Evolutionary conservation across 2,113 vertebrate genomes (phyloP).

Genomic region (Scomber scombrus): DNA sequence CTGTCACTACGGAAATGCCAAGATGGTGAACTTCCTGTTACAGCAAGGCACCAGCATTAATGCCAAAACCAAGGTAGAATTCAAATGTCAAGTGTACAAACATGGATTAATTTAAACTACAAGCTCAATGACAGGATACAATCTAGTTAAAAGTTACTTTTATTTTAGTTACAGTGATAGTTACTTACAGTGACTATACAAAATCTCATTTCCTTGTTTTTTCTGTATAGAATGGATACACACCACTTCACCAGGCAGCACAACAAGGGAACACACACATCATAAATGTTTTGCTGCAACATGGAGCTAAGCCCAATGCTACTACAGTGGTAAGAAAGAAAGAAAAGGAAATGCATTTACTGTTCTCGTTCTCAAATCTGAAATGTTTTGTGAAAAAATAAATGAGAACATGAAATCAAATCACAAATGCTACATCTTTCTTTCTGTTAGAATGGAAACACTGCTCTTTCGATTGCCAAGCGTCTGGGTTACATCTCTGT

Average conservation of each 20-base stretch:
- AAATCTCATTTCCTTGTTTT: not conserved
- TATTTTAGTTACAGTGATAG: not conserved
- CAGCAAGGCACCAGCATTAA: constrained; percentile 94
- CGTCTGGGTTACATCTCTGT: constrained; percentile 99
- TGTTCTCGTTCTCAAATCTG: not conserved
- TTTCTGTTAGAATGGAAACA: constrained; percentile 94
- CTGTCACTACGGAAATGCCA: constrained; percentile 97
- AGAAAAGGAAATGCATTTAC: not conserved
- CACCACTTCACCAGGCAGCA: constrained; percentile 96
- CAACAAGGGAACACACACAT: constrained; percentile 98
- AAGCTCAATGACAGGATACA: not conserved
- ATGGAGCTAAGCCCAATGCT: constrained; percentile 93
- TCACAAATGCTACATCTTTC: constrained; percentile 3
- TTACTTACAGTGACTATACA: not conserved
- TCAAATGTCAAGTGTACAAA: not conserved
- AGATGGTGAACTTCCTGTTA: constrained; percentile 98
- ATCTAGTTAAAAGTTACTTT: not conserved
- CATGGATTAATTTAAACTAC: not conserved
- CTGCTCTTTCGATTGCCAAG: constrained; percentile 95
- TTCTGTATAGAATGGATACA: constrained; percentile 91
- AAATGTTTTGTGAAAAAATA: not conserved
- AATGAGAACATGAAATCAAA: not conserved
- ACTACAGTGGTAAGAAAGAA: constrained; percentile 89
- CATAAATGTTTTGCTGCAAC: constrained; percentile 93
- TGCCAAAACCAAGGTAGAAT: constrained; percentile 93